Conservation (phyloP, 2,113 vertebrate species). For the Erpornis zantholeuca region DNA sequence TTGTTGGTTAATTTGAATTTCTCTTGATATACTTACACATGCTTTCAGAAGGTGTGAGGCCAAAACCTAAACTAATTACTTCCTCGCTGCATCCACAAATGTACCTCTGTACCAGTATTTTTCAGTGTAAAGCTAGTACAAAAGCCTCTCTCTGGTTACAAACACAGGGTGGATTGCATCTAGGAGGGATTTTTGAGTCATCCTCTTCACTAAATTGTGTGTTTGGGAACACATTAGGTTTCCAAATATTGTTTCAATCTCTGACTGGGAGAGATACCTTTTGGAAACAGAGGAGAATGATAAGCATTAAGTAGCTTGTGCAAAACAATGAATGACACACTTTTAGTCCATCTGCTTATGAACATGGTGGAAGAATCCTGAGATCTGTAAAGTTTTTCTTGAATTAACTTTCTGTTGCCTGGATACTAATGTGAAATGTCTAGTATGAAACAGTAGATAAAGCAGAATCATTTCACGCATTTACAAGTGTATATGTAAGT, state of each 20-base stretch:
- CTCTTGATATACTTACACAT: neutral
- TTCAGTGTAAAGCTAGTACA: neutral
- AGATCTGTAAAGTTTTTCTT: neutral
- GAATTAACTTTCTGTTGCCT: constrained; percentile 44
- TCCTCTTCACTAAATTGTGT: neutral
- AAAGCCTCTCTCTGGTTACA: neutral
- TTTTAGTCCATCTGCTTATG: neutral
- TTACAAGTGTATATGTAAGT: neutral
- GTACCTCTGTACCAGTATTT: neutral
- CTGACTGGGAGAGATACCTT: neutral
- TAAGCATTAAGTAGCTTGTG: neutral
- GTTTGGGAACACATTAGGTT: neutral
- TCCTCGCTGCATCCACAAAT: neutral
- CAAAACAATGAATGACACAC: neutral
- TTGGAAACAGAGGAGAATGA: neutral
- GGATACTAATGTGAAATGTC: constrained; percentile 1
- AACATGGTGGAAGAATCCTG: neutral
- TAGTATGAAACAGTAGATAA: neutral
- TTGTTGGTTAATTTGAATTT: neutral
- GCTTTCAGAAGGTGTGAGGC: neutral
- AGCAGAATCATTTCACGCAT: neutral
- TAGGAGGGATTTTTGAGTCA: neutral
- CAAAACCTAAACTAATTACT: neutral
- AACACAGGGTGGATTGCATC: neutral
- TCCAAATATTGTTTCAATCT: neutral